Evolutionary conservation across 2,113 vertebrate species (phyloP), one percentile per base, ranked within the genome.

Genomic region (Cottus gobio): DNA sequence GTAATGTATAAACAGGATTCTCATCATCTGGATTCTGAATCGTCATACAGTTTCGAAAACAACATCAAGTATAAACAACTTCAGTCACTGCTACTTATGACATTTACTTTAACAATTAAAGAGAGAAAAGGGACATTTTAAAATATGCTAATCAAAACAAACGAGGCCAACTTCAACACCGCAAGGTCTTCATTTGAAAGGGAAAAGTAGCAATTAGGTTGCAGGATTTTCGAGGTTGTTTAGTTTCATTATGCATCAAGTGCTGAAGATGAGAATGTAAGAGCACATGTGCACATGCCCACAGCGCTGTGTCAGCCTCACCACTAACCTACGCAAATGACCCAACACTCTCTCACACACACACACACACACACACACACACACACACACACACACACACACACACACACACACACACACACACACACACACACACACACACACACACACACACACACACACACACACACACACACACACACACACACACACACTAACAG

Each of bases 111-210:
- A 8, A 66, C 60, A 80, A 80, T 81, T 72, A 83, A 79, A 64
- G 63, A 58, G 48, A 77, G 67, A 37, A 85, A 7, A 9, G 24
- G 79, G 39, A 64, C 58, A 70, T 86, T 83, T 81, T 20, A 62
- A 89, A 77, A 85, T 46, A 84, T 85, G 82, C 75, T 82, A 79
- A 86, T 85, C 24, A 28, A 70, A 58, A 76, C 11, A 39, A 20
- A 39, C 39, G 16, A 56, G 15, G 15, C 42, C 61, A 57, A 24
- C 71, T 68, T 57, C 20, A 64, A 28, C 77, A 85, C 73, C 76
- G 62, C 31, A 7, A 74, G 77, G 34, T 85, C 66, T 69, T 16
- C 26, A 22, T 77, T 74, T 76, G 28, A 71, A 83, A 48, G 46
- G 70, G 68, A 73, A 71, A 75, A 22, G 30, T 46, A n/a, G 63